Evolutionary conservation across 2,888 invertebrate species (phyloP).

Genomic region (Oscheius sp.): DNA sequence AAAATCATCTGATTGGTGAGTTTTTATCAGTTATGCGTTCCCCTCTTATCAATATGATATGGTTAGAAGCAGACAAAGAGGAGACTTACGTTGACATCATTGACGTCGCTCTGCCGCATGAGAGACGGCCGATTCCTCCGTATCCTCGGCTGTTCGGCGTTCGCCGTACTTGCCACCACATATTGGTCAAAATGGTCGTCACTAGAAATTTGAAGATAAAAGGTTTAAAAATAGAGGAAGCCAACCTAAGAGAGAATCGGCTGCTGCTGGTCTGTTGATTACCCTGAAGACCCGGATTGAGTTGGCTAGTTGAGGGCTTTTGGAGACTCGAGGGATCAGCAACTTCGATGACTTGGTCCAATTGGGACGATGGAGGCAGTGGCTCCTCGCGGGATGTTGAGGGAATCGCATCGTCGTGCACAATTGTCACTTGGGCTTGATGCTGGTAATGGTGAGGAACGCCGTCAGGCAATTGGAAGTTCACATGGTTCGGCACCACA

Average conservation of each 20-base stretch:
- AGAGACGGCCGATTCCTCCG: conserved; percentile 66
- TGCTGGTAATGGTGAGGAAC: not conserved
- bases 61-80: not conserved
- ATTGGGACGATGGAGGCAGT: conserved; percentile 7
- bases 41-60: not conserved
- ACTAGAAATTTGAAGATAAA: conserved; percentile 35
- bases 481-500: conserved; percentile 25
- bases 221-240: too few species aligned
- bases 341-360: conserved; percentile 28
- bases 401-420: conserved; percentile 11
- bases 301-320: conserved; percentile 8
- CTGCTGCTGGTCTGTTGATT: conserved; percentile 27
- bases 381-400: conserved; percentile 10
- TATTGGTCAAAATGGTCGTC: conserved; percentile 92
- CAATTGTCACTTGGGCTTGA: conserved; percentile 3
- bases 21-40: not conserved
- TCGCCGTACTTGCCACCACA: conserved; percentile 70
- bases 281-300: conserved; percentile 5
- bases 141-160: conserved; percentile 38
- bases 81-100: conserved; percentile 31
- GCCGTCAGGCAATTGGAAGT: conserved; percentile 4
- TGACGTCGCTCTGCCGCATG: conserved; percentile 66
- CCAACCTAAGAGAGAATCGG: conserved; percentile 33
- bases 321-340: conserved; percentile 10
- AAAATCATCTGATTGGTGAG: not conserved